A percentile compares a stretch with the other conserved stretches of the same genome.
phyloP scores from a whole-genome alignment of 1,140 invertebrate species.

The Octopus sinensis region DNA sequence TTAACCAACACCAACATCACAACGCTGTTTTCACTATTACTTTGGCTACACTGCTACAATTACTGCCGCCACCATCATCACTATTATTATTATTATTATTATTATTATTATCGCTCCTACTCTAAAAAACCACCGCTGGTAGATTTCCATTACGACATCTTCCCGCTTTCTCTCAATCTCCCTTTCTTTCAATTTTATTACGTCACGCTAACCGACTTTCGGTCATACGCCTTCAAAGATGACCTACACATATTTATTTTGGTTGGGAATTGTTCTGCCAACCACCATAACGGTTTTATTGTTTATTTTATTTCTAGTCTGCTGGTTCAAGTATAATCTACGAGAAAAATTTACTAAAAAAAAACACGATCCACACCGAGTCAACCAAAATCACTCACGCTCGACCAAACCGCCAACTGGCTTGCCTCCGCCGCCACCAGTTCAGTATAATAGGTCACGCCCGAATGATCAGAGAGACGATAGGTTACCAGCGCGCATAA shows the following conservation, averaged over 20 bases:
- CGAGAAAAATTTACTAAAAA: conserved; percentile 40
- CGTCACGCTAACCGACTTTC: background rate
- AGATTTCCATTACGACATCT: background rate
- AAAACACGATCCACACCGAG: conserved; percentile 40
- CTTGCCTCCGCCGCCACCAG: conserved; percentile 9
- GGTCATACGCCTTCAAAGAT: background rate
- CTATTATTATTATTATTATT: conserved; percentile 1
- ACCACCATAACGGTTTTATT: conserved; percentile 58
- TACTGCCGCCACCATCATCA: no score
- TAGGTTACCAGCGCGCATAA: conserved; percentile 8
- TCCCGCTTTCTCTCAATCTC: background rate
- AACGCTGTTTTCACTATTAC: no score
- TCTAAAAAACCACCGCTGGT: background rate
- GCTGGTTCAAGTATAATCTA: conserved; percentile 41
- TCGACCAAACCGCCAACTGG: conserved; percentile 28
- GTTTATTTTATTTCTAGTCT: conserved; percentile 50
- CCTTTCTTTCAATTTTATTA: background rate
- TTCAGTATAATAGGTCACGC: background rate
- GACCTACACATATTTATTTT: conserved; percentile 46
- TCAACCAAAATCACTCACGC: conserved; percentile 24
- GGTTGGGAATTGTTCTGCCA: conserved; percentile 61
- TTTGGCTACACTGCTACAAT: no score
- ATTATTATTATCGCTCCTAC: background rate
- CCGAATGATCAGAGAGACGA: background rate
- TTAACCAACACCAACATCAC: no score